Conservation (phyloP, 2,797 vertebrate genomes). For the Acanthiza pusilla region DNA sequence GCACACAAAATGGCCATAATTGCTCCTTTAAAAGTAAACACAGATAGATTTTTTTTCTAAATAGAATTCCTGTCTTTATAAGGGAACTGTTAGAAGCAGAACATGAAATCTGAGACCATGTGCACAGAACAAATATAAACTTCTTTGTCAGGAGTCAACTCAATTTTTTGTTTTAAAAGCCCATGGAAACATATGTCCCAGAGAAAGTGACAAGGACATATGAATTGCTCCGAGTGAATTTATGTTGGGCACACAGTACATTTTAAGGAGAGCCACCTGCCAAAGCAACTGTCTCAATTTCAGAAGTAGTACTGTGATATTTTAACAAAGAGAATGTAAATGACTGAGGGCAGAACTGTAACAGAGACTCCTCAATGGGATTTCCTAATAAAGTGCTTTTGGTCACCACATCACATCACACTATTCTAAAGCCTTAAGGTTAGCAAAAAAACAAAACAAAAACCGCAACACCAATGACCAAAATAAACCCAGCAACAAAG, state of each 20-base stretch:
- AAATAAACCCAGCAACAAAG: background rate
- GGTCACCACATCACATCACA: background rate
- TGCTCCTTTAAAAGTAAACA: background rate
- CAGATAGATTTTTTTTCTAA: background rate
- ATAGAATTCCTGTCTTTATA: background rate
- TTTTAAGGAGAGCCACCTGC: slow-evolving; percentile 10
- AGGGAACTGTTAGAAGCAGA: background rate
- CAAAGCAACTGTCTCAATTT: background rate
- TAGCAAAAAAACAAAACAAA: background rate
- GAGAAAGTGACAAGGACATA: background rate
- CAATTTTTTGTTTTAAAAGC: background rate
- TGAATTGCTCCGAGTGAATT: background rate
- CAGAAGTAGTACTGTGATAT: background rate
- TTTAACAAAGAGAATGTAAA: background rate
- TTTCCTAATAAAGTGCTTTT: background rate
- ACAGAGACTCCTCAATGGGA: background rate
- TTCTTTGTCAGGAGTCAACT: background rate
- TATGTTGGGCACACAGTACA: background rate
- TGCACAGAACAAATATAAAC: background rate
- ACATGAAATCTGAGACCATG: background rate
- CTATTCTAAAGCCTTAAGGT: background rate
- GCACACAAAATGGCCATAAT: background rate
- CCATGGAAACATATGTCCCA: background rate
- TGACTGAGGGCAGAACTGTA: background rate
- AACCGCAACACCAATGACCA: no score